A percentile compares a stretch with the other conserved stretches of the same genome.
These are phyloP conservation scores for Axinella damicornis DNA, from an alignment of 37 sponge, comb jelly and placozoan genomes.

Conservation along the genomic window DNA sequence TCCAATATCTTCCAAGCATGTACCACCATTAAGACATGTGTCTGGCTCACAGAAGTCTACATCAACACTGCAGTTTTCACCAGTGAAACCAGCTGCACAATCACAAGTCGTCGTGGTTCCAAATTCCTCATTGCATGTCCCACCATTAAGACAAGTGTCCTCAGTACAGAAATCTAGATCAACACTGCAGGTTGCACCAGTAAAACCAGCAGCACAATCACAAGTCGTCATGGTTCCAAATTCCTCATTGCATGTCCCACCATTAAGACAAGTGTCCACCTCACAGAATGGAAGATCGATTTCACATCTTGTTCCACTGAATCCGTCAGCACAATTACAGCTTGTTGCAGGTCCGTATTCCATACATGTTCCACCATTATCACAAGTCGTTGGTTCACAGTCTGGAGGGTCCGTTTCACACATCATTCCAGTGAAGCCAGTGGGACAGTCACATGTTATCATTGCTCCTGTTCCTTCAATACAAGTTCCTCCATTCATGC, in stretches of 20 bases:
- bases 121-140: background rate
- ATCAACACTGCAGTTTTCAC: background rate
- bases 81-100: background rate
- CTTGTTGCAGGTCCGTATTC: background rate
- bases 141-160: background rate
- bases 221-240: background rate
- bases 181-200: constrained; percentile 3
- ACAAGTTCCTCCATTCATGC: background rate
- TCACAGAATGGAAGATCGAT: background rate
- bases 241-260: background rate
- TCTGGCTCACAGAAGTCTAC: background rate
- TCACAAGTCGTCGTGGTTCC: background rate
- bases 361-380: background rate
- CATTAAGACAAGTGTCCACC: background rate
- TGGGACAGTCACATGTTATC: background rate
- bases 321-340: background rate
- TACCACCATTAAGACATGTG: too few species aligned
- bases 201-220: constrained; percentile 27
- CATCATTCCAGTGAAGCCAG: background rate
- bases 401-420: constrained; percentile 4
- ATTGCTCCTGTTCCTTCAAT: background rate
- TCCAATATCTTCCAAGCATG: too few species aligned
- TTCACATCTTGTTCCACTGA: background rate
- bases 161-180: background rate
- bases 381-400: background rate